These are phyloP conservation scores for Noctua pronuba DNA, from an alignment of 2,888 invertebrate species.

Conservation along the genomic window DNA sequence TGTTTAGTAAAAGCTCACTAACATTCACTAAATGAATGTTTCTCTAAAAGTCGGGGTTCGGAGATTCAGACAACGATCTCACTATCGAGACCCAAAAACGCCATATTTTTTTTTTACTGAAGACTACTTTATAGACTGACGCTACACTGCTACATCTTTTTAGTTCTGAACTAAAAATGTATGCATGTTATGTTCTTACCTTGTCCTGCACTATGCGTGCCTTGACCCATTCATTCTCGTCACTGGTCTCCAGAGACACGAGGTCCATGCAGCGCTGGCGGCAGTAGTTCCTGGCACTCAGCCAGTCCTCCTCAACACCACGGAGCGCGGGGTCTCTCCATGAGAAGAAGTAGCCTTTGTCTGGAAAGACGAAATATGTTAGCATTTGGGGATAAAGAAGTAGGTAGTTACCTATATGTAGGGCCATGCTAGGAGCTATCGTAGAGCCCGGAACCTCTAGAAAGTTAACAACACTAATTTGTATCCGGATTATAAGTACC, in stretches of 20 bases:
- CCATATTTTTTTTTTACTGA: too few species aligned
- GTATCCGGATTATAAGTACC: not conserved
- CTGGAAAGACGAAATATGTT: slow-evolving; percentile 74
- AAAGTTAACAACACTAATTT: not conserved
- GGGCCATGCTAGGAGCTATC: too few species aligned
- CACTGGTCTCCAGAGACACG: slow-evolving; percentile 95
- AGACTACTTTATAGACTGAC: too few species aligned
- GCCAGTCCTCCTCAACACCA: slow-evolving; percentile 95
- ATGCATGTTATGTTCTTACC: slow-evolving; percentile 86
- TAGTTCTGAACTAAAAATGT: not conserved
- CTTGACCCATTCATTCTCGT: slow-evolving; percentile 97
- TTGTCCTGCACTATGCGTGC: slow-evolving; percentile 94
- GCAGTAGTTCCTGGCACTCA: slow-evolving; percentile 96
- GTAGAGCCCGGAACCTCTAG: too few species aligned
- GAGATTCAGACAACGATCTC: too few species aligned
- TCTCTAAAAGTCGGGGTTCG: too few species aligned
- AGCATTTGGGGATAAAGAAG: not conserved
- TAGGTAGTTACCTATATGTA: not conserved
- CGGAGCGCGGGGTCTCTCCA: slow-evolving; percentile 95
- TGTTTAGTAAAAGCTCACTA: not conserved
- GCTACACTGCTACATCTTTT: not conserved
- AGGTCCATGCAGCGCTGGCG: slow-evolving; percentile 97
- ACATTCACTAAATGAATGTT: not conserved
- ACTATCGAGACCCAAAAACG: too few species aligned
- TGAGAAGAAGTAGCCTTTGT: slow-evolving; percentile 96